Evolutionary conservation across 2,113 vertebrate species (phyloP).

Genomic region (Xiphophorus maculatus): DNA sequence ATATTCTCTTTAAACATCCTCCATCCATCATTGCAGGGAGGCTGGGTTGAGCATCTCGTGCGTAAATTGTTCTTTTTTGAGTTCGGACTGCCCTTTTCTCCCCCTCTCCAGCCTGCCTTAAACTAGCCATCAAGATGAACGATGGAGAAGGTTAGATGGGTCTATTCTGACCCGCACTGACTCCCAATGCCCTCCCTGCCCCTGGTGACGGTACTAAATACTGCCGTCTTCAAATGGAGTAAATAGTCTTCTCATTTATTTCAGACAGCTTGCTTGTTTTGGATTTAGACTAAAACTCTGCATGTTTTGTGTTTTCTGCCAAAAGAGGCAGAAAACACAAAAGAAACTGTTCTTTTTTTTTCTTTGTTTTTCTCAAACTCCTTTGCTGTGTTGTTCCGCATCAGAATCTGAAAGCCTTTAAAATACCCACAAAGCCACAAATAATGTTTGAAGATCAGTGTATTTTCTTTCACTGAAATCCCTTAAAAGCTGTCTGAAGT

Average conservation of each 20-base stretch:
- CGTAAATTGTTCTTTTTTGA: conserved; percentile 34
- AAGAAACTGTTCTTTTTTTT: not conserved
- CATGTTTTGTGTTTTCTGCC: not conserved
- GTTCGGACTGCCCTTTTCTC: conserved; percentile 28
- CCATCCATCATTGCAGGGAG: conserved; percentile 77
- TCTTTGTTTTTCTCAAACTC: not conserved
- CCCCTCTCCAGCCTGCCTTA: conserved; percentile 39
- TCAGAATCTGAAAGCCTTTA: conserved; percentile 11
- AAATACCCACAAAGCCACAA: conserved; percentile 16
- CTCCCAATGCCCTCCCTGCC: conserved; percentile 62
- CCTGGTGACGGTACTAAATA: conserved; percentile 82
- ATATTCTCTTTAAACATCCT: conserved; percentile 71
- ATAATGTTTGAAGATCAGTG: conserved; percentile 17
- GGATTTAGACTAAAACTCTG: conserved; percentile 5
- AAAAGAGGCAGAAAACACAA: not conserved
- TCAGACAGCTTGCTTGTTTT: conserved; percentile 52
- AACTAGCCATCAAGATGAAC: conserved; percentile 79
- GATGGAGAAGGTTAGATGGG: conserved; percentile 78
- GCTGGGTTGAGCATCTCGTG: conserved; percentile 37
- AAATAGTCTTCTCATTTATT: conserved; percentile 71
- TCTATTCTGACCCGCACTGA: conserved; percentile 70
- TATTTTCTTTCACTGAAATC: conserved; percentile 11
- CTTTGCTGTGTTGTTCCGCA: conserved; percentile 14
- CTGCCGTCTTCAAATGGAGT: conserved; percentile 70
- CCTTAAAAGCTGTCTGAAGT: conserved; percentile 15